A percentile compares a stretch with the other conserved stretches of the same genome.
Conservation (phyloP, 2,113 vertebrate genomes). For the Phylloscopus trochilus region DNA sequence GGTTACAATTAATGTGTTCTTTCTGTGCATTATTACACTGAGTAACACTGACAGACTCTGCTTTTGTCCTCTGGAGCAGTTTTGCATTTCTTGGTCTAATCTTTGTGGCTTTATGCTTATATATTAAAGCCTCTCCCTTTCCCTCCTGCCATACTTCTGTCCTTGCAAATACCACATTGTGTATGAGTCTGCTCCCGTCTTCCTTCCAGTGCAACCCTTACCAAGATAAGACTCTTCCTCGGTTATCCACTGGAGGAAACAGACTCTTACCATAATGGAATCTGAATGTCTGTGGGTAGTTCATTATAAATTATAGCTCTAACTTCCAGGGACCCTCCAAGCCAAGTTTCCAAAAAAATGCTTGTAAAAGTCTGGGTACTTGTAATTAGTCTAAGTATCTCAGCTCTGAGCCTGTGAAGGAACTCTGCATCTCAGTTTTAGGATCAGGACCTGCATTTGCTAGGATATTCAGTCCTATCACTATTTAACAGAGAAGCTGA, state of each 20-base stretch:
- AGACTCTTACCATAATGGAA: background rate
- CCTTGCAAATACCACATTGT: background rate
- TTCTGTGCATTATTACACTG: background rate
- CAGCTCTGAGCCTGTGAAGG: background rate
- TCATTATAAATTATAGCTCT: background rate
- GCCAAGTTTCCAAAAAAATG: background rate
- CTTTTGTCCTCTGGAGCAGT: background rate
- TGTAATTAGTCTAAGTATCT: background rate
- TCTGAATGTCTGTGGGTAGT: background rate
- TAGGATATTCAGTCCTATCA: background rate
- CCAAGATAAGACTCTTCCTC: background rate
- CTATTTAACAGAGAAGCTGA: background rate
- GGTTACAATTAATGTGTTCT: background rate
- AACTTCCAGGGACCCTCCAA: background rate
- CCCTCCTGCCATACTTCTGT: constrained; percentile 21
- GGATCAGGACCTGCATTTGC: background rate
- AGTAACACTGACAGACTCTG: background rate
- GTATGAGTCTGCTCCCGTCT: background rate
- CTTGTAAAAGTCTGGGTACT: background rate
- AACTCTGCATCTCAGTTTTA: background rate
- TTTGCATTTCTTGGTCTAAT: background rate
- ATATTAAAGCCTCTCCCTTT: constrained; percentile 16
- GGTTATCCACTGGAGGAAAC: background rate
- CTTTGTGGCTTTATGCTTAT: background rate
- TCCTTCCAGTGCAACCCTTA: background rate